Conservation (phyloP, 2,888 invertebrate genomes). For the Marronus borbonicus region DNA sequence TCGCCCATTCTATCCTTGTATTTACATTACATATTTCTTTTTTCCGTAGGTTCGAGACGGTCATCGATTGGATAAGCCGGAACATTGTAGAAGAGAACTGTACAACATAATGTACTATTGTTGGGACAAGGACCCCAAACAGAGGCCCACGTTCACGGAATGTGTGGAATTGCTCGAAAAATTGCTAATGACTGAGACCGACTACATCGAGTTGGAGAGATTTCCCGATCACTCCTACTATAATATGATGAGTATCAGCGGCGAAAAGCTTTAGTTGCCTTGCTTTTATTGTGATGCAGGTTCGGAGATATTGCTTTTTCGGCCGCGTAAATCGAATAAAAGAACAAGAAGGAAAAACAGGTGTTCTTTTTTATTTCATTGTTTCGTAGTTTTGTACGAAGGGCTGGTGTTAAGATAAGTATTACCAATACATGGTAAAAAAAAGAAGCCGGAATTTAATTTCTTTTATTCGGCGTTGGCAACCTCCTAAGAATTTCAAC, state of each 20-base stretch:
- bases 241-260: slow-evolving; percentile 88
- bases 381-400: no score
- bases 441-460: background rate
- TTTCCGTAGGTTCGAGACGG: slow-evolving; percentile 86
- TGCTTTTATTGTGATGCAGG: background rate
- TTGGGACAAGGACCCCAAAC: slow-evolving; percentile 90
- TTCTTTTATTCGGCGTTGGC: background rate
- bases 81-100: slow-evolving; percentile 92
- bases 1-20: no score
- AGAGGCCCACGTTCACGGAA: slow-evolving; percentile 88
- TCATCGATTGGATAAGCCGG: slow-evolving; percentile 91
- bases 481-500: no score
- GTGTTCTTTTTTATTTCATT: no score
- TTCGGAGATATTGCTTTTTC: background rate
- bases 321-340: background rate
- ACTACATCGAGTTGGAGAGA: slow-evolving; percentile 92
- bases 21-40: slow-evolving; percentile 22
- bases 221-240: slow-evolving; percentile 96
- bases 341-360: no score
- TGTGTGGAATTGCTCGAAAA: slow-evolving; percentile 87
- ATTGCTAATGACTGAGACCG: slow-evolving; percentile 89
- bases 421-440: no score
- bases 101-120: slow-evolving; percentile 97
- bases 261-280: slow-evolving; percentile 79
- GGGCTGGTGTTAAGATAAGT: no score